Evolutionary conservation across 2,113 vertebrate genomes (phyloP).

Genomic region (Macaca mulatta): DNA sequence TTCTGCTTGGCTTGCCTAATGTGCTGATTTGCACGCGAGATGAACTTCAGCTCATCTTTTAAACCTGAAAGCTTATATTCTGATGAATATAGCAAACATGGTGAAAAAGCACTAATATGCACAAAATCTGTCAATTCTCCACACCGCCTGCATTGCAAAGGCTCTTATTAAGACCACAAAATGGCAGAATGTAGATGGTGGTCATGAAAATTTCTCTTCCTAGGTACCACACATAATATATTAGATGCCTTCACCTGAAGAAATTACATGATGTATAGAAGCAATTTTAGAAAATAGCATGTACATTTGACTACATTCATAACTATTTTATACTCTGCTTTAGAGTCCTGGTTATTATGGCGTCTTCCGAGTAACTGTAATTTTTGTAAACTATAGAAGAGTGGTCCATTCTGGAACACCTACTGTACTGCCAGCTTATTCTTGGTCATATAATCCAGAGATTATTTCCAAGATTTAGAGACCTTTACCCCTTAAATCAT

Average conservation of each 20-base stretch:
- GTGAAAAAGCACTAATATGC: background rate
- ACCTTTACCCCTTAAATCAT: background rate
- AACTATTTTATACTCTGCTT: background rate
- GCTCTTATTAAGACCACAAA: background rate
- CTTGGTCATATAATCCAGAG: background rate
- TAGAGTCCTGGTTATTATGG: background rate
- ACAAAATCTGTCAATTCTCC: background rate
- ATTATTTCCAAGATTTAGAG: background rate
- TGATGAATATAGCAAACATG: background rate
- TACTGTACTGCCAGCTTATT: background rate
- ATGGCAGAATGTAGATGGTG: background rate
- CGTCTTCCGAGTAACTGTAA: background rate
- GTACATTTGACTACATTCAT: background rate
- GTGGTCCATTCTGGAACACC: background rate
- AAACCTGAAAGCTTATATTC: background rate
- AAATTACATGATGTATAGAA: background rate
- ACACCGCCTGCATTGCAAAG: background rate
- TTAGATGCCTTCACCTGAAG: background rate
- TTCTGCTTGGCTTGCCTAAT: background rate
- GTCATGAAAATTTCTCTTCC: background rate
- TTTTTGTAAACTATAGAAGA: background rate
- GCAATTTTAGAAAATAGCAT: conserved; percentile 2
- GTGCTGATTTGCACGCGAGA: background rate
- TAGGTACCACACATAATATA: background rate
- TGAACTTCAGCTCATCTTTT: background rate